phyloP scores from a whole-genome alignment of 1,140 invertebrate genomes.

The Platyscapa corneri region DNA sequence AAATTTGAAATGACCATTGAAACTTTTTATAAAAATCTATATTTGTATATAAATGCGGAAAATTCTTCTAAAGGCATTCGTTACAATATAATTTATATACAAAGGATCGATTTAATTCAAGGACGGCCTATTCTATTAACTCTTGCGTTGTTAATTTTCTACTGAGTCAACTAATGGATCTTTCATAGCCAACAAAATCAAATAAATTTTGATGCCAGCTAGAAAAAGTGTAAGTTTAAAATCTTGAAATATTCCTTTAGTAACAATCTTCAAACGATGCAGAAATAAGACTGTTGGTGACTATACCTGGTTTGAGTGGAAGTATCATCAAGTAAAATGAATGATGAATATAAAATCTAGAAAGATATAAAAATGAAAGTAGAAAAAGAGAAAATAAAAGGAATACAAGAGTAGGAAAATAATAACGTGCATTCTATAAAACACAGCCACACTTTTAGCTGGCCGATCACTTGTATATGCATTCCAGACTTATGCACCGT shows the following conservation, averaged over 20 bases:
- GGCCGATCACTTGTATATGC: conserved; percentile 31
- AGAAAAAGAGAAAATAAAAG: neutral
- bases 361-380: neutral
- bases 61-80: no score
- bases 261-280: neutral
- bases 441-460: conserved; percentile 16
- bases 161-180: neutral
- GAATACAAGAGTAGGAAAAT: neutral
- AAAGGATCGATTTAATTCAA: conserved; percentile 28
- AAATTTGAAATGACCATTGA: neutral
- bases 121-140: neutral
- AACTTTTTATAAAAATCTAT: neutral
- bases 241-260: no score
- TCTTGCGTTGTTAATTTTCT: neutral
- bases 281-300: conserved; percentile 27
- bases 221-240: no score
- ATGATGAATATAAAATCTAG: neutral
- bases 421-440: conserved; percentile 30
- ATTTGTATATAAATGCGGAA: no score
- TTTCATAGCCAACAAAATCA: neutral
- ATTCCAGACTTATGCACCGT: conserved; percentile 33
- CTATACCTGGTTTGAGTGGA: conserved; percentile 14
- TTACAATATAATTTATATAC: neutral
- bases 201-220: no score
- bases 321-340: conserved; percentile 10